Base-by-base conservation (phyloP, 2,888 invertebrate genomes). In the Tricholauxania praeusta region DNA sequence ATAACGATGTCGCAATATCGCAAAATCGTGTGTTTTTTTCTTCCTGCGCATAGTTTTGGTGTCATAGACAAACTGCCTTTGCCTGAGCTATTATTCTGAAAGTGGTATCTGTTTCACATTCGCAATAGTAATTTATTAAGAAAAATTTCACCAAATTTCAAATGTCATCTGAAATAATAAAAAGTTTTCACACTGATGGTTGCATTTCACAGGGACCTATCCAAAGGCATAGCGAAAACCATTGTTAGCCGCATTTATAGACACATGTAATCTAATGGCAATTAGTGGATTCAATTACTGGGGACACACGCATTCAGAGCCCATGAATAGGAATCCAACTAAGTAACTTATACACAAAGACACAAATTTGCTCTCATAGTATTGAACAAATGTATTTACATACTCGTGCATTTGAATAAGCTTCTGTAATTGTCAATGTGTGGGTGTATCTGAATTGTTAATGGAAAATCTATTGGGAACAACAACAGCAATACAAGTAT, bases 221-320 rank as follows among this genome's bases (percentile, higher is more conserved):
- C 39, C 10, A 39, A 39, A 39, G 8, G 39, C 39, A 39, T 7
- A 8, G 39, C 39, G 8, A 39, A 39, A 51, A 47, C 60, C 51
- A 39, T 51, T 52, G 60, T 60, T 32, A 69, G 17, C 51, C 70
- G 22, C 63, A 53, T 70, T 69, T 69, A 62, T 60, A 60, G 63
- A 70, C 63, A 72, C 63, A 82, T 80, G 80, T 79, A 82, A 83
- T 83, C 81, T 80, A 79, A 80, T 82, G 83, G 81, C 82, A 83
- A 83, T 83, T 83, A 83, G 82, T 81, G 82, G 82, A 82, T 83
- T 83, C 83, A 83, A 83, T 83, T 83, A 83, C 82, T 81, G 80
- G 80, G 80, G 78, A 81, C 83, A 81, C 81, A 80, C 79, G 77
- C 79, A 81, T 79, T 81, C 80, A 82, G 57, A 39, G 67, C 47